Conservation (phyloP, 1,140 invertebrate species). For the Tenebrio molitor region DNA sequence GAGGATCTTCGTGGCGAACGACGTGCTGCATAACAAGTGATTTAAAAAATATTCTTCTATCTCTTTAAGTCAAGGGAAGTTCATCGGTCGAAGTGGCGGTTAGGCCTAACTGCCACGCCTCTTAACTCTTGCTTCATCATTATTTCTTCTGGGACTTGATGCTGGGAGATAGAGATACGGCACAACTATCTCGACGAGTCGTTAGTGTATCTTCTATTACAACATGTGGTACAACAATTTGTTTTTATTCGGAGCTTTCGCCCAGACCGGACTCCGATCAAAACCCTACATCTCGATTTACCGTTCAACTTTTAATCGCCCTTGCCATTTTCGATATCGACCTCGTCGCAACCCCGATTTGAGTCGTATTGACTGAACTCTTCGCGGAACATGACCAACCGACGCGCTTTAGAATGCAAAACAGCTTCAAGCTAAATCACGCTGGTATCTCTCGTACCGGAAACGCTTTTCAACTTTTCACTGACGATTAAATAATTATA, state of each 20-base stretch:
- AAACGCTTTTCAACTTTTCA: slow-evolving; percentile 25
- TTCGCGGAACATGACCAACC: neutral
- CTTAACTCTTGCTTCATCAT: slow-evolving; percentile 46
- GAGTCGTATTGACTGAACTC: slow-evolving; percentile 3
- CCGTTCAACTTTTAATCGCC: slow-evolving; percentile 10
- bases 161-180: slow-evolving; percentile 36
- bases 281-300: neutral
- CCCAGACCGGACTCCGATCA: neutral
- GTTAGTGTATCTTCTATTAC: slow-evolving; percentile 19
- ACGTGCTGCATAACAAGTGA: slow-evolving; percentile 20
- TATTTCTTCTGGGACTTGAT: slow-evolving; percentile 41
- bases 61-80: slow-evolving; percentile 43
- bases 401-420: slow-evolving; percentile 15
- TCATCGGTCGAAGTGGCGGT: slow-evolving; percentile 47
- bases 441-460: slow-evolving; percentile 10
- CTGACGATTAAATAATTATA: slow-evolving; percentile 23
- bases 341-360: slow-evolving; percentile 14
- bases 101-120: slow-evolving; percentile 40
- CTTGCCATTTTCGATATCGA: neutral
- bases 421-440: slow-evolving; percentile 13
- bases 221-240: slow-evolving; percentile 27
- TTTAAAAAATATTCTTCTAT: slow-evolving; percentile 32
- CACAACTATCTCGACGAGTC: slow-evolving; percentile 34
- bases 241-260: slow-evolving; percentile 8
- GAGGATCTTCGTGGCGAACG: slow-evolving; percentile 5